Percentiles rank a stretch among this genome's conserved stretches.
phyloP scores from a whole-genome alignment of 1,140 invertebrate species.

The Sitobion miscanthi region DNA sequence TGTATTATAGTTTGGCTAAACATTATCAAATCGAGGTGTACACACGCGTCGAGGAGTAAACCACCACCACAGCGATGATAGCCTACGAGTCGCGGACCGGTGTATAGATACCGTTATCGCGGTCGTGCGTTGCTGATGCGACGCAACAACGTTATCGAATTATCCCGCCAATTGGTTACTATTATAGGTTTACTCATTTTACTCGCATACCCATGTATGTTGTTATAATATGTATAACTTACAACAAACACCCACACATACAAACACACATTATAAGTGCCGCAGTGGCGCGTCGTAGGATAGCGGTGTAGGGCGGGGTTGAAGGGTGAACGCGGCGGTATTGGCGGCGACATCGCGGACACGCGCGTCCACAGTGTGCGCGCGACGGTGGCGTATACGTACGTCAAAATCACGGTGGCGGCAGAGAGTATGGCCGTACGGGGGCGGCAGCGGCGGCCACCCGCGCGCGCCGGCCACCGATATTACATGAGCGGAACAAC shows the following conservation, averaged over 20 bases:
- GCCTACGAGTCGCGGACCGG: neutral
- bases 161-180: neutral
- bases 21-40: neutral
- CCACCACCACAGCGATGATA: too few species aligned
- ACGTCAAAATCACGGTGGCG: constrained; percentile 49
- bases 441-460: neutral
- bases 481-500: constrained; percentile 42
- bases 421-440: neutral
- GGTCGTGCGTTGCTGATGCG: neutral
- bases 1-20: neutral
- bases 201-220: neutral
- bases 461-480: constrained; percentile 46
- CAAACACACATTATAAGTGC: neutral
- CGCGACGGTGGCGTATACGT: constrained; percentile 39
- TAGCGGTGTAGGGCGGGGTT: neutral
- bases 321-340: neutral
- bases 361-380: constrained; percentile 48
- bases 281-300: constrained; percentile 6
- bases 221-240: neutral
- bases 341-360: constrained; percentile 52
- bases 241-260: neutral
- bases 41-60: too few species aligned
- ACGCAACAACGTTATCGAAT: constrained; percentile 31
- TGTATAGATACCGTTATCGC: neutral
- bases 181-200: neutral